These are phyloP conservation scores for Dryoscopus gambensis DNA, from an alignment of 2,113 vertebrate species.

Conservation along the genomic window DNA sequence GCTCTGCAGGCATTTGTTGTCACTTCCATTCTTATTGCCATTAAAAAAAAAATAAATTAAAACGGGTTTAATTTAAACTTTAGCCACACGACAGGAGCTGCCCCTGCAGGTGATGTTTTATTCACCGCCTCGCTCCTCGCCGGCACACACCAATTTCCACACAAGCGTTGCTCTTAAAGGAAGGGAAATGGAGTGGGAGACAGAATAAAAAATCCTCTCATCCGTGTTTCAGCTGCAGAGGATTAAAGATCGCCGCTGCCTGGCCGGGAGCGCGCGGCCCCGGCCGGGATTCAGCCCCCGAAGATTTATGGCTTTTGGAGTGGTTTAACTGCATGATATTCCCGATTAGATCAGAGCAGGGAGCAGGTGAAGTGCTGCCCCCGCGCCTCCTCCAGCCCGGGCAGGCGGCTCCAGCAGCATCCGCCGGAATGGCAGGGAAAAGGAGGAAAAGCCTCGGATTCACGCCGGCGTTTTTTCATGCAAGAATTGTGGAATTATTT, in stretches of 20 bases:
- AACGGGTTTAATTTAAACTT: not conserved
- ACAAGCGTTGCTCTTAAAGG: not conserved
- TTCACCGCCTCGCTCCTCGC: not conserved
- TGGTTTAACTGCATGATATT: not conserved
- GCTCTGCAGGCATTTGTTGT: not conserved
- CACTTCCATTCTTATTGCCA: not conserved
- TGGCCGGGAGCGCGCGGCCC: not conserved
- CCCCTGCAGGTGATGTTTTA: not conserved
- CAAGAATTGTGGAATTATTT: not conserved
- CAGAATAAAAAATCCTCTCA: not conserved
- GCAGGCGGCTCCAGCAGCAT: rapidly evolving
- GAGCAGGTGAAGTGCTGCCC: not conserved
- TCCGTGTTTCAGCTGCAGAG: not conserved
- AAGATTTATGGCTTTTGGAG: not conserved
- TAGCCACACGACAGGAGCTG: not conserved
- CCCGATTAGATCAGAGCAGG: not conserved
- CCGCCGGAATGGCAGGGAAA: rapidly evolving
- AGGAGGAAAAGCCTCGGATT: not conserved
- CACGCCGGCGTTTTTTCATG: rapidly evolving
- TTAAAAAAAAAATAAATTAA: not conserved
- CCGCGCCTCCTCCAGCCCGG: rapidly evolving
- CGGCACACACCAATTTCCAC: not conserved
- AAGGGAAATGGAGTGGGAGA: not conserved
- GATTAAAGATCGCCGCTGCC: not conserved
- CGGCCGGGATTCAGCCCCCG: not conserved